Percentiles rank a stretch among this genome's conserved stretches.
phyloP scores from a whole-genome alignment of 2,797 vertebrate genomes.

The Enteromius viviparus region DNA sequence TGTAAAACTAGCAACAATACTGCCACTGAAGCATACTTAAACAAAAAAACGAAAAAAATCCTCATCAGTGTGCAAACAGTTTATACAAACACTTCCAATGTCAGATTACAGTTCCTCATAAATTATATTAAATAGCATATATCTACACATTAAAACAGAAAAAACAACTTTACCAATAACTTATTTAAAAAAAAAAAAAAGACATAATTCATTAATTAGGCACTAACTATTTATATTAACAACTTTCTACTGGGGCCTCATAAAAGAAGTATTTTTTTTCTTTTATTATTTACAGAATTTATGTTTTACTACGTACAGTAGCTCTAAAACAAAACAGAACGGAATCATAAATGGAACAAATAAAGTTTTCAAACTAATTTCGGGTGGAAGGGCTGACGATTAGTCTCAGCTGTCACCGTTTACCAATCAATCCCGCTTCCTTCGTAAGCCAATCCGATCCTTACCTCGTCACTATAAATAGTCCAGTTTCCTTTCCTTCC shows the following conservation, averaged over 20 bases:
- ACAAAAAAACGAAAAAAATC: constrained; percentile 82
- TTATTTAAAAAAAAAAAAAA: constrained; percentile 81
- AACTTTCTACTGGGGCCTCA: constrained; percentile 79
- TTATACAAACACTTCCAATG: constrained; percentile 96
- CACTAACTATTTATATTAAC: constrained; percentile 74
- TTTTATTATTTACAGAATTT: constrained; percentile 90
- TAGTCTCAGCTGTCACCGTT: too few relatives aligned
- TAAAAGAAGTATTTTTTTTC: constrained; percentile 73
- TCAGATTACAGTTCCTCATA: constrained; percentile 94
- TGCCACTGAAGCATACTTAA: constrained; percentile 88
- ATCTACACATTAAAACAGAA: constrained; percentile 95
- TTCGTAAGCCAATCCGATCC: too few relatives aligned
- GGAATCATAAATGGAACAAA: constrained; percentile 81
- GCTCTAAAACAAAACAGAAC: constrained; percentile 78
- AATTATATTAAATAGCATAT: constrained; percentile 99
- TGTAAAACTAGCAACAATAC: constrained; percentile 89
- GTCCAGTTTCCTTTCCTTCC: too few relatives aligned
- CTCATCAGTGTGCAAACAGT: constrained; percentile 98
- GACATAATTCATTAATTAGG: constrained; percentile 85
- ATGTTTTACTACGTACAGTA: constrained; percentile 86
- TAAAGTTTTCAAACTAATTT: too few relatives aligned
- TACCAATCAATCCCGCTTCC: too few relatives aligned
- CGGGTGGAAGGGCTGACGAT: too few relatives aligned
- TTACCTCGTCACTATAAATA: too few relatives aligned
- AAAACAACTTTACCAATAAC: constrained; percentile 87